Base-by-base conservation (phyloP, 2,797 vertebrate species). In the Pseudomugil gertrudae region DNA sequence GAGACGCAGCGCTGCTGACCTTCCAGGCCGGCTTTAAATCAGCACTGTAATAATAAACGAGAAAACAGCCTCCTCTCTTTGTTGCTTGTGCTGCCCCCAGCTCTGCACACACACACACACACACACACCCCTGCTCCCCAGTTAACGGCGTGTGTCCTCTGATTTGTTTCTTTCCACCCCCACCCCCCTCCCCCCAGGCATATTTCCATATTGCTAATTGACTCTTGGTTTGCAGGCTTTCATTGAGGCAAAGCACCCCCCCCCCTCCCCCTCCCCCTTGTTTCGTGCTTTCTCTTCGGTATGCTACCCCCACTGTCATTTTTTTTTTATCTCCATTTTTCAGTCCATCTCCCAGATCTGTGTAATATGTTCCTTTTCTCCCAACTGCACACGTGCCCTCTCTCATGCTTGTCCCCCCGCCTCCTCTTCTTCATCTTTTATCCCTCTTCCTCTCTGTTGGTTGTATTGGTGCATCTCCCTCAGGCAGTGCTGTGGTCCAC, bases 121-220 rank as follows among this genome's bases (percentile, higher is more conserved):
- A 69, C 50, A 51, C 68, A 72, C 36, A 38, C 57, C 66, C 64
- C 32, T 60, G 32, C 45, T 9, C 23, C 60, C 62, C 72, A 76
- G 63, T 81, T 77, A 66, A 57, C 70, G 74, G 69, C 83, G 21
- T 32, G 45, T 87, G 85, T 80, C 77, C 84, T 86, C 81, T 87
- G 79, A 79, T 77, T 65, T 53, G 76, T 48, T 74, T 67, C 77
- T 32, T 14, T 30, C 54, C 56, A 57, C 76, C 76, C 51, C 69
- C 17, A 32, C 4, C 4, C 32, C 32, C 32, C 32, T 1, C 32
- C 8, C 32, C 32, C 32, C 5, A 84, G 90, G 87, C 89, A 72
- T 84, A 84, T 88, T 88, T 91, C 88, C 87, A 90, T 82, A 90
- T 90, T 89, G 87, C 84, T 92, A 92, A 92, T 92, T 92, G 90